phyloP scores from a whole-genome alignment of 2,888 invertebrate genomes.

The Tiliacea aurago region DNA sequence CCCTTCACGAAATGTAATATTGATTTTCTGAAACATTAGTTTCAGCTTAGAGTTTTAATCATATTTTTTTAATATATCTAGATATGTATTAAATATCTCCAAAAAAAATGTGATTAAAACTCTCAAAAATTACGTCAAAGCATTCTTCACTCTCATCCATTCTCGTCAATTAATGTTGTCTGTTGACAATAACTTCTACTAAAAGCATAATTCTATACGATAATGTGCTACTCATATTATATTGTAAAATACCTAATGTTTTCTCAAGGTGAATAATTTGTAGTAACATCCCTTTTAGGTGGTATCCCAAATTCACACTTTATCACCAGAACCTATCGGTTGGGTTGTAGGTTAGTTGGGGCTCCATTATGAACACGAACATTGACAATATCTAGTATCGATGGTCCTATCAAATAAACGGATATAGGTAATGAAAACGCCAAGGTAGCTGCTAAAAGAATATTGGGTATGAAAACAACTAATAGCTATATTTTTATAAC shows the following conservation, averaged over 20 bases:
- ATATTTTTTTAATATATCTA: too few relatives aligned
- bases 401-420: constrained; percentile 1
- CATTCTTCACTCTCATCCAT: background rate
- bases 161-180: background rate
- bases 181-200: background rate
- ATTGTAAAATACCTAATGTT: background rate
- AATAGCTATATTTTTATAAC: background rate
- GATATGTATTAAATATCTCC: too few relatives aligned
- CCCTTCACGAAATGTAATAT: too few relatives aligned
- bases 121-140: too few relatives aligned
- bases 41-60: too few relatives aligned
- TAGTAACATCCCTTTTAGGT: background rate
- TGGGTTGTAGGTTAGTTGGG: constrained; percentile 3
- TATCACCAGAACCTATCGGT: constrained; percentile 22
- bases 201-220: background rate
- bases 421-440: background rate
- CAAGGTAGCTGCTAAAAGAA: background rate
- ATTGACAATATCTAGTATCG: background rate
- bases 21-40: too few relatives aligned
- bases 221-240: too few relatives aligned
- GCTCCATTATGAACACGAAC: constrained; percentile 11
- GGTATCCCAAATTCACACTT: constrained; percentile 2
- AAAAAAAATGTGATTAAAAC: too few relatives aligned
- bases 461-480: background rate
- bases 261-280: background rate